These are phyloP conservation scores for Helicolenus hilgendorfi DNA, from an alignment of 2,797 vertebrate genomes.

Conservation along the genomic window DNA sequence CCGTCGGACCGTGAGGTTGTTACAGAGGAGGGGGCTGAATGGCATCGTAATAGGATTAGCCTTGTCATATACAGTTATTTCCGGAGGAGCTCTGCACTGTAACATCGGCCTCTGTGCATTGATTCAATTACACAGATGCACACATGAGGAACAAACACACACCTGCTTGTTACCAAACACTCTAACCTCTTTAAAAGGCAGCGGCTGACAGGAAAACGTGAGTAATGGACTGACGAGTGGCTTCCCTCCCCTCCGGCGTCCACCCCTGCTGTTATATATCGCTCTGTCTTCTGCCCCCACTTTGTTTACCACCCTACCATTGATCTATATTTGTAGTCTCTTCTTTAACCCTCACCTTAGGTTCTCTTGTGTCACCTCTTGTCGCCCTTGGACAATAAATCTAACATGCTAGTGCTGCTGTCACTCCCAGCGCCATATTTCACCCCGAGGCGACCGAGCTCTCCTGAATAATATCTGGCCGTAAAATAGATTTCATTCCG, in stretches of 20 bases:
- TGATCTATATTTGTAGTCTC: constrained; percentile 30
- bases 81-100: constrained; percentile 18
- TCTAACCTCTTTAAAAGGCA: background rate
- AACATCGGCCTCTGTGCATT: background rate
- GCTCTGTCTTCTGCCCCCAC: background rate
- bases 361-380: background rate
- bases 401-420: constrained; percentile 25
- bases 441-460: constrained; percentile 4
- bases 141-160: background rate
- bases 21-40: background rate
- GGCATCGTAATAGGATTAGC: constrained; percentile 46
- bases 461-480: background rate
- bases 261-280: background rate
- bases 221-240: background rate
- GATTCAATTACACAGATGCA: constrained; percentile 26
- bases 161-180: background rate
- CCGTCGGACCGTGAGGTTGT: constrained; percentile 4
- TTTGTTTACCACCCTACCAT: constrained; percentile 13
- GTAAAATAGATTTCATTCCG: background rate
- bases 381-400: constrained; percentile 30
- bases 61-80: constrained; percentile 32
- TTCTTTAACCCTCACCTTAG: constrained; percentile 26
- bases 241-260: background rate
- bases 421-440: constrained; percentile 30
- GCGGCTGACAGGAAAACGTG: background rate